Conservation (phyloP, 2,888 invertebrate species). For the Amblyjoppa fuscipennis region DNA sequence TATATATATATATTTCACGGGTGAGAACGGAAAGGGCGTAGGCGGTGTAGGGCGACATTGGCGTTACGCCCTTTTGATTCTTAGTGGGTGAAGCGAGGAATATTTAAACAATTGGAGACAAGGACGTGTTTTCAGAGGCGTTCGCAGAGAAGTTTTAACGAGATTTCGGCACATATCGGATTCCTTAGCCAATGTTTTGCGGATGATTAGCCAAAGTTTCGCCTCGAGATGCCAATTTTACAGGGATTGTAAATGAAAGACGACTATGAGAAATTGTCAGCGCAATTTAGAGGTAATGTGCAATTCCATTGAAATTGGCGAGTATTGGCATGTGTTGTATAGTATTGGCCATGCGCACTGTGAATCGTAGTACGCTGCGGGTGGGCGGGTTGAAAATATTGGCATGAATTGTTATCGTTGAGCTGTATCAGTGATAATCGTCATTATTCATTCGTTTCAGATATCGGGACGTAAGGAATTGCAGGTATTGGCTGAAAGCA, state of each 20-base stretch:
- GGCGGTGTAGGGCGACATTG: too few species aligned
- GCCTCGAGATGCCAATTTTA: not conserved
- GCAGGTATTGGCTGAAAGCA: not conserved
- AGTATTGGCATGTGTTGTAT: not conserved
- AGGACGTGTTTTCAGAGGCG: not conserved
- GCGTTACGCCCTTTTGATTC: too few species aligned
- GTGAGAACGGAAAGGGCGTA: too few species aligned
- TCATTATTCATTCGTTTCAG: too few species aligned
- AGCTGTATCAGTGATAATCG: too few species aligned
- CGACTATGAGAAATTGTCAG: not conserved
- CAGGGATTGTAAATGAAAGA: not conserved
- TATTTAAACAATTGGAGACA: not conserved
- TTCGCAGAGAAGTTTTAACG: conserved; percentile 3
- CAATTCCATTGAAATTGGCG: not conserved
- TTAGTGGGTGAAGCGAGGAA: too few species aligned
- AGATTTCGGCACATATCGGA: conserved; percentile 11
- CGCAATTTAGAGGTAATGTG: not conserved
- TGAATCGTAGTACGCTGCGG: not conserved
- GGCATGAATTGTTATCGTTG: not conserved
- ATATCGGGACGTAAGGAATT: too few species aligned
- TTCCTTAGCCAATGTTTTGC: not conserved
- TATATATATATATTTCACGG: too few species aligned
- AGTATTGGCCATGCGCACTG: not conserved
- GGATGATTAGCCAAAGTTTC: not conserved
- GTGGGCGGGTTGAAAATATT: too few species aligned